Evolutionary conservation across 1,140 invertebrate genomes (phyloP).

Genomic region (Metaphire vulgaris): DNA sequence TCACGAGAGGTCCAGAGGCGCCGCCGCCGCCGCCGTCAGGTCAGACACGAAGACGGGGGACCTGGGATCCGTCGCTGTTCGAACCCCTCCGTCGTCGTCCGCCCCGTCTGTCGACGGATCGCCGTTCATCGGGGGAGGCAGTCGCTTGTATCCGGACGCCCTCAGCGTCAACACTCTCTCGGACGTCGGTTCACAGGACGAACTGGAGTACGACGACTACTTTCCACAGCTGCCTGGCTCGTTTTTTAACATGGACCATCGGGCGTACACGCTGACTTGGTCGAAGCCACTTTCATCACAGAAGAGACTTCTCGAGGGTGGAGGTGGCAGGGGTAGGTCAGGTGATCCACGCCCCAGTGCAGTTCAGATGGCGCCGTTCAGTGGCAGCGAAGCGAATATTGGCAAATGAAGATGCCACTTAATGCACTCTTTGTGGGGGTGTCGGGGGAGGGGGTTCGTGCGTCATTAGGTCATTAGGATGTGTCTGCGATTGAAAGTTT

Average conservation of each 20-base stretch:
- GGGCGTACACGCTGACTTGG: slow-evolving; percentile 31
- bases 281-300: slow-evolving; percentile 13
- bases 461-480: too few species aligned
- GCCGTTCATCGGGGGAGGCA: not conserved
- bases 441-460: too few species aligned
- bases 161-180: not conserved
- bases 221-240: slow-evolving; percentile 28
- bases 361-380: not conserved
- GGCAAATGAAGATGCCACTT: not conserved
- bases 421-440: too few species aligned
- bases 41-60: too few species aligned
- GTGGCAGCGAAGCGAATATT: not conserved
- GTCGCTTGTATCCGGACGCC: not conserved
- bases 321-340: not conserved
- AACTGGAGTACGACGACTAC: slow-evolving; percentile 29
- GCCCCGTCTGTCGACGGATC: not conserved
- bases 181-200: slow-evolving; percentile 6
- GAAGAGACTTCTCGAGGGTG: not conserved
- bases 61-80: too few species aligned
- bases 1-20: too few species aligned
- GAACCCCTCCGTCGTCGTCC: not conserved
- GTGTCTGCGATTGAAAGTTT: too few species aligned
- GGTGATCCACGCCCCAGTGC: not conserved
- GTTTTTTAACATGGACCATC: slow-evolving; percentile 30
- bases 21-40: too few species aligned